A percentile compares a stretch with the other conserved stretches of the same genome.
These are phyloP conservation scores for Macaca fascicularis DNA, from an alignment of 2,113 vertebrate species.

Conservation along the genomic window T2T-MFA8v1.1 NC_088386.1:37578001-37578500, in stretches of 20 bases:
- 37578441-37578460: not conserved
- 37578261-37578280: not conserved
- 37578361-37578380: not conserved
- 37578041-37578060: not conserved
- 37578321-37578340: not conserved
- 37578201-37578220: not conserved
- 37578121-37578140: not conserved
- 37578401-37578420: constrained; percentile 20
- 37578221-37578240: not conserved
- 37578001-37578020: not conserved
- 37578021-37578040: not conserved
- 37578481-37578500: not conserved
- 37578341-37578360: not conserved
- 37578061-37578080: not conserved
- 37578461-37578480: not conserved
- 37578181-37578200: not conserved
- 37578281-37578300: not conserved
- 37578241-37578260: not conserved
- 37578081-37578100: not conserved
- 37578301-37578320: not conserved
- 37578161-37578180: not conserved
- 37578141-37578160: not conserved
- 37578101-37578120: not conserved
- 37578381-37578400: not conserved
- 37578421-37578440: not conserved